phyloP scores from a whole-genome alignment of 2,888 invertebrate genomes.

The Ectropis crepuscularia region DNA sequence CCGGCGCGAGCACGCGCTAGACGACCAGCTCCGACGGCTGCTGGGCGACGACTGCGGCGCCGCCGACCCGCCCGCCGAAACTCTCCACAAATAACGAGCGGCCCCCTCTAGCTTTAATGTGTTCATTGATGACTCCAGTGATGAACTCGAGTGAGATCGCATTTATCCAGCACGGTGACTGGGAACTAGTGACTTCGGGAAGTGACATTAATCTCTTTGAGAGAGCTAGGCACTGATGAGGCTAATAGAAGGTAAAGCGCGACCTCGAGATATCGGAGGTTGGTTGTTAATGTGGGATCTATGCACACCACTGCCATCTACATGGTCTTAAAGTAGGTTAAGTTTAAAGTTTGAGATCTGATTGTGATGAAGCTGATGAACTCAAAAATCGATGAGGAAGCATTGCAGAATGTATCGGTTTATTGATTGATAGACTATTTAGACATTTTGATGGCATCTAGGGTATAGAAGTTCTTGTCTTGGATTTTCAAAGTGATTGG shows the following conservation, averaged over 20 bases:
- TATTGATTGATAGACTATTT: slow-evolving; percentile 10
- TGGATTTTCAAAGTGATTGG: too few species aligned
- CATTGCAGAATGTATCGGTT: not conserved
- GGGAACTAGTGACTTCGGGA: slow-evolving; percentile 3
- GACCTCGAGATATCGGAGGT: slow-evolving; percentile 5
- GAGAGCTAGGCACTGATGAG: slow-evolving; percentile 44
- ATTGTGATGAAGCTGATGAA: slow-evolving; percentile 15
- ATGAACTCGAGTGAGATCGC: slow-evolving; percentile 33
- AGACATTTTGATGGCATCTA: too few species aligned
- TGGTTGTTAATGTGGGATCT: not conserved
- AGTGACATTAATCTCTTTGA: slow-evolving; percentile 7
- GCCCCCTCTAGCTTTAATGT: slow-evolving; percentile 36
- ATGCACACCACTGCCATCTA: slow-evolving; percentile 1
- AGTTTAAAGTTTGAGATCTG: slow-evolving; percentile 19
- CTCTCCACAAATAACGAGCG: slow-evolving; percentile 74
- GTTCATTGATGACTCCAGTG: slow-evolving; percentile 26
- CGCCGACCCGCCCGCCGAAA: slow-evolving; percentile 72
- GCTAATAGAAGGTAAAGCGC: slow-evolving; percentile 45
- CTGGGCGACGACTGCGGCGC: slow-evolving; percentile 71
- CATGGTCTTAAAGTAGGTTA: slow-evolving; percentile 2
- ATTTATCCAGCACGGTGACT: slow-evolving; percentile 7
- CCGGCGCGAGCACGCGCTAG: slow-evolving; percentile 56
- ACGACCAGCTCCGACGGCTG: slow-evolving; percentile 69
- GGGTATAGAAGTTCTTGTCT: too few species aligned
- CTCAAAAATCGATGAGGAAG: not conserved